phyloP scores from a whole-genome alignment of 2,797 vertebrate species.

The Aplochiton taeniatus region DNA sequence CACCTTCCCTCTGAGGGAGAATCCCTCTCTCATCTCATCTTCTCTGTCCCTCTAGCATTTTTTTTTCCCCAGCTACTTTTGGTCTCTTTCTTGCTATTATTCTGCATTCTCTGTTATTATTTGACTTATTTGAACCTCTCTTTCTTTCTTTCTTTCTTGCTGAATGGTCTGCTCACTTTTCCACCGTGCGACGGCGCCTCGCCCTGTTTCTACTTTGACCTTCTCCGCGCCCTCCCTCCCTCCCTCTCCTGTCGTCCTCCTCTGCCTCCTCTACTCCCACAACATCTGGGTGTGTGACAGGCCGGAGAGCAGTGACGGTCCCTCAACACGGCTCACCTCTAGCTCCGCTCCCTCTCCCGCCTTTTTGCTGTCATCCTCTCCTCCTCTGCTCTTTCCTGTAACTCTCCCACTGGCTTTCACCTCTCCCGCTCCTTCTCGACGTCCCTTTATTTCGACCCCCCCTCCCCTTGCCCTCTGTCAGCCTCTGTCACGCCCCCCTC shows the following conservation, averaged over 20 bases:
- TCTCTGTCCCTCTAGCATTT: too few species aligned
- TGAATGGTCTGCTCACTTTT: constrained; percentile 32
- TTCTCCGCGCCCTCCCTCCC: constrained; percentile 50
- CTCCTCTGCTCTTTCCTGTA: too few species aligned
- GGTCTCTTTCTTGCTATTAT: constrained; percentile 37
- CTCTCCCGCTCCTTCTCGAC: not conserved
- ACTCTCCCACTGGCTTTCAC: constrained; percentile 20
- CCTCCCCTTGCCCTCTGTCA: constrained; percentile 36
- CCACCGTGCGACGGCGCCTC: too few species aligned
- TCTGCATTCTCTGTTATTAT: not conserved
- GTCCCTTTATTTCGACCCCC: constrained; percentile 19
- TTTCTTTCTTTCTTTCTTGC: constrained; percentile 30
- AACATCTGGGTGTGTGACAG: constrained; percentile 78
- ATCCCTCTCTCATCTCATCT: too few species aligned
- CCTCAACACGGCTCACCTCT: constrained; percentile 35
- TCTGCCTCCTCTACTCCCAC: constrained; percentile 37
- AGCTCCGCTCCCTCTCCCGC: not conserved
- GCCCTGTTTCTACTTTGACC: constrained; percentile 44
- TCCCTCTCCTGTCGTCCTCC: constrained; percentile 36
- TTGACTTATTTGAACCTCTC: constrained; percentile 4
- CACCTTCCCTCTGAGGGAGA: too few species aligned
- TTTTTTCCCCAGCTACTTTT: constrained; percentile 14
- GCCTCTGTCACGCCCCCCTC: constrained; percentile 26
- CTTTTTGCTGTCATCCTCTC: constrained; percentile 6
- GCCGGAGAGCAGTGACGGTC: constrained; percentile 53